Evolutionary conservation across 2,797 vertebrate genomes (phyloP).

Genomic region (Loris lydekkerianus): DNA sequence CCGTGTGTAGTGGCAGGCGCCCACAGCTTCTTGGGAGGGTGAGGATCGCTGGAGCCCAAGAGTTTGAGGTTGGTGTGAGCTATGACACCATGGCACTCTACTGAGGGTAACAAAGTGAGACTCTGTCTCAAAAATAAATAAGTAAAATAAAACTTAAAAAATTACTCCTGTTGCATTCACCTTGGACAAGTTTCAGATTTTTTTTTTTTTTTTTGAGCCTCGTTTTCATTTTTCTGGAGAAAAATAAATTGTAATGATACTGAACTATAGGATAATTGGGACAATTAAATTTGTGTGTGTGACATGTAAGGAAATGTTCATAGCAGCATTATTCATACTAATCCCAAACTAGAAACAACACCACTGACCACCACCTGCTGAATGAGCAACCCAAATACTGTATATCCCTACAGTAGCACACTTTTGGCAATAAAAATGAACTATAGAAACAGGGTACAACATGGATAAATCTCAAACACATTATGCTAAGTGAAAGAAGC

Average conservation of each 20-base stretch:
- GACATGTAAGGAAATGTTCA: background rate
- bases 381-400: background rate
- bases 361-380: background rate
- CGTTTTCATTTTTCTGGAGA: slow-evolving; percentile 41
- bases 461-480: background rate
- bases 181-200: slow-evolving; percentile 18
- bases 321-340: background rate
- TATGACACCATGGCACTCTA: no score
- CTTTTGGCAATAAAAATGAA: background rate
- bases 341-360: background rate
- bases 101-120: no score
- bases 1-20: no score
- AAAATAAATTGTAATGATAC: slow-evolving; percentile 2
- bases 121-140: no score
- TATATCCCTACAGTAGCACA: background rate
- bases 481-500: background rate
- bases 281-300: background rate
- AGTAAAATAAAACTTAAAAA: background rate
- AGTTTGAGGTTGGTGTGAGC: no score
- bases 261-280: background rate
- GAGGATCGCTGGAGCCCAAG: no score
- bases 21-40: no score
- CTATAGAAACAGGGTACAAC: background rate
- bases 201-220: slow-evolving; percentile 48
- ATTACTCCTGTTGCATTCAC: background rate